phyloP scores from a whole-genome alignment of 2,113 vertebrate genomes.

The Oplegnathus fasciatus region DNA sequence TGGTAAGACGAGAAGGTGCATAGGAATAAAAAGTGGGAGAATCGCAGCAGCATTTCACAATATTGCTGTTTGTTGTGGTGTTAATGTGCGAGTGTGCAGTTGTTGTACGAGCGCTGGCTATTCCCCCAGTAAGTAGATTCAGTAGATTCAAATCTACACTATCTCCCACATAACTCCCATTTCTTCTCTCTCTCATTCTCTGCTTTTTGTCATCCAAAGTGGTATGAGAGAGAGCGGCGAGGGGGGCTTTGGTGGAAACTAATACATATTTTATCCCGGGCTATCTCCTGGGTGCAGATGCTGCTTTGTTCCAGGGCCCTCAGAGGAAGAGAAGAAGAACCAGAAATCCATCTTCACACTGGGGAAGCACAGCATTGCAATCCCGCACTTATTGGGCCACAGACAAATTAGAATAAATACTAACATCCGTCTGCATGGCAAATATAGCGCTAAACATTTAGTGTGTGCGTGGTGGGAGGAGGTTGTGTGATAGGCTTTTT shows the following conservation, averaged over 20 bases:
- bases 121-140: slow-evolving; percentile 73
- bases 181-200: slow-evolving; percentile 57
- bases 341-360: slow-evolving; percentile 71
- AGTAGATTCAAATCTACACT: slow-evolving; percentile 80
- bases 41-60: slow-evolving; percentile 82
- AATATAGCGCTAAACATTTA: slow-evolving; percentile 19
- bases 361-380: slow-evolving; percentile 51
- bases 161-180: slow-evolving; percentile 63
- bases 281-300: slow-evolving; percentile 77
- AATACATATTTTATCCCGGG: slow-evolving; percentile 86
- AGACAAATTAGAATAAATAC: slow-evolving; percentile 78
- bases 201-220: slow-evolving; percentile 82
- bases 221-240: slow-evolving; percentile 67
- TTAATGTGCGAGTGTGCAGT: slow-evolving; percentile 43
- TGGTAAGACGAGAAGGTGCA: slow-evolving; percentile 59
- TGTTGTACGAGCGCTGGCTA: slow-evolving; percentile 45
- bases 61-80: slow-evolving; percentile 81
- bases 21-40: slow-evolving; percentile 72
- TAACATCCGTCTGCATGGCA: slow-evolving; percentile 64
- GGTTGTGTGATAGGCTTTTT: not conserved
- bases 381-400: slow-evolving; percentile 69
- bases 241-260: slow-evolving; percentile 70
- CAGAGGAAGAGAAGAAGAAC: slow-evolving; percentile 57
- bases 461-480: slow-evolving; percentile 23
- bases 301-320: slow-evolving; percentile 67